These are phyloP conservation scores for Cactoblastis cactorum DNA, from an alignment of 2,888 invertebrate species.

Conservation along the genomic window DNA sequence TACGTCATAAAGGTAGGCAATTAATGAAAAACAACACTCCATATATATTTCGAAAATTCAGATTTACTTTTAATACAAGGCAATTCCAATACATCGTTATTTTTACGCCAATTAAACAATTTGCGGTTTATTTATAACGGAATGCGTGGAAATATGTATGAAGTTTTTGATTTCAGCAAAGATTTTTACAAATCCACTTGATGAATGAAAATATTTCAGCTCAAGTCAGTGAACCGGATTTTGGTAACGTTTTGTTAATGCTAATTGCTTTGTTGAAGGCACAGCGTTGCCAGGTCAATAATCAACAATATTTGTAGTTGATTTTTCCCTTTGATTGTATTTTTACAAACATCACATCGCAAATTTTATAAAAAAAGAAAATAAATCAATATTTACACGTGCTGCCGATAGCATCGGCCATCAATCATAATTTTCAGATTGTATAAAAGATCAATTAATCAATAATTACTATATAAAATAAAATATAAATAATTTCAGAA, in stretches of 20 bases:
- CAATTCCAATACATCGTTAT: slow-evolving; percentile 65
- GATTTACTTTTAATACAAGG: background rate
- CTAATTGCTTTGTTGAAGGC: background rate
- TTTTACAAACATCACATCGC: too few species aligned
- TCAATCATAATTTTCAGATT: too few species aligned
- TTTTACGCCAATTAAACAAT: slow-evolving; percentile 69
- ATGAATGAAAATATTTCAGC: slow-evolving; percentile 16
- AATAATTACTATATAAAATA: too few species aligned
- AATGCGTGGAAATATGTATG: slow-evolving; percentile 27
- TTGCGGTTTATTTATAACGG: slow-evolving; percentile 48
- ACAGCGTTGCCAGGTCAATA: background rate
- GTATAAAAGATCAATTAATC: too few species aligned
- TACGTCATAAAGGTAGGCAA: too few species aligned
- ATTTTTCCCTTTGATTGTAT: too few species aligned
- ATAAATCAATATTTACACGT: too few species aligned
- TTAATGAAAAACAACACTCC: background rate
- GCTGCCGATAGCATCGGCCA: too few species aligned
- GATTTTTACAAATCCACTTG: slow-evolving; percentile 24
- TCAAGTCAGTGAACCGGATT: background rate
- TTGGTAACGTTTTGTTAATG: background rate
- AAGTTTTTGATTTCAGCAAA: slow-evolving; percentile 37
- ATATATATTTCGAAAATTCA: background rate
- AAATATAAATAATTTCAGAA: too few species aligned
- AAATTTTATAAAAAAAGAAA: too few species aligned
- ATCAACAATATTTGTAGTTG: background rate